Evolutionary conservation across 1,140 invertebrate genomes (phyloP).

Genomic region (Leptinotarsa lineolata): DNA sequence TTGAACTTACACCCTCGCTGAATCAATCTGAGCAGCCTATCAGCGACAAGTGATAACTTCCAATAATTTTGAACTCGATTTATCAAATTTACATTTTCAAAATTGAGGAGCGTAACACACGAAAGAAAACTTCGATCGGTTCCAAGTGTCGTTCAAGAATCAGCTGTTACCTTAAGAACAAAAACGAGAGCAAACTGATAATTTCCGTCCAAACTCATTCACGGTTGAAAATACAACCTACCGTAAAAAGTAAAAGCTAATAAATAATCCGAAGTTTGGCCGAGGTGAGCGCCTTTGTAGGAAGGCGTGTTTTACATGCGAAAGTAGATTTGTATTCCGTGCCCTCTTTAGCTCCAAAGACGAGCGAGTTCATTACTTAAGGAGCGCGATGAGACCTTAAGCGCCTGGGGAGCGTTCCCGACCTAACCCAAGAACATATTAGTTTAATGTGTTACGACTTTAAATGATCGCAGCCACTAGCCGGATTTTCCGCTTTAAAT

Average conservation of each 20-base stretch:
- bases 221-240: background rate
- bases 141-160: no score
- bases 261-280: conserved; percentile 20
- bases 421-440: conserved; percentile 29
- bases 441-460: conserved; percentile 30
- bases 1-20: no score
- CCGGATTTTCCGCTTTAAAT: conserved; percentile 30
- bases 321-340: conserved; percentile 29
- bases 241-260: conserved; percentile 22
- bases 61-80: no score
- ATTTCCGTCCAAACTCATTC: no score
- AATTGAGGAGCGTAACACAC: no score
- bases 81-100: no score
- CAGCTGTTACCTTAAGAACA: no score
- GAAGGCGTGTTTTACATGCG: conserved; percentile 23
- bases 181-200: no score
- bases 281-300: conserved; percentile 21
- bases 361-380: conserved; percentile 28
- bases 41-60: no score
- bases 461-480: conserved; percentile 29
- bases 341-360: conserved; percentile 11
- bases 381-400: conserved; percentile 16
- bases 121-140: no score
- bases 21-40: no score
- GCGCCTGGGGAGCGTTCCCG: conserved; percentile 15